Evolutionary conservation across 2,888 invertebrate species (phyloP).

Genomic region (Zygogramma bicolorata): DNA sequence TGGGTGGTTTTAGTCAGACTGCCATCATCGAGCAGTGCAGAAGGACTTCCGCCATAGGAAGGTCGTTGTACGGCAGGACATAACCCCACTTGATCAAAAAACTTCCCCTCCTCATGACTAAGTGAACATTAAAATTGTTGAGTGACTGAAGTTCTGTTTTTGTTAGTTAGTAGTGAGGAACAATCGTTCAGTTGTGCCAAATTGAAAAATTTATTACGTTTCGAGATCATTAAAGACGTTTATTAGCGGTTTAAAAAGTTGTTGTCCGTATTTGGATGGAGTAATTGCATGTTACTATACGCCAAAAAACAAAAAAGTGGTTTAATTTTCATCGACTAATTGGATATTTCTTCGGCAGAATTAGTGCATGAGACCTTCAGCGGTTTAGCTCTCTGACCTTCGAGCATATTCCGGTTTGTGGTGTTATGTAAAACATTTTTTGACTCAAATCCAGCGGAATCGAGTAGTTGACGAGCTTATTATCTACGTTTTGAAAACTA

Average conservation of each 20-base stretch:
- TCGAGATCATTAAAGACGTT: constrained; percentile 34
- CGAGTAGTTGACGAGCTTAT: not conserved
- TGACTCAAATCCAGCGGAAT: not conserved
- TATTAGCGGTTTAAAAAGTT: constrained; percentile 38
- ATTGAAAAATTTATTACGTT: constrained; percentile 37
- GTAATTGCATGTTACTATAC: constrained; percentile 40
- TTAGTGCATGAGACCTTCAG: constrained; percentile 38
- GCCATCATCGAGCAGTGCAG: constrained; percentile 60
- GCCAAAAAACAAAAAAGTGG: constrained; percentile 40
- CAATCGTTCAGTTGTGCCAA: constrained; percentile 34
- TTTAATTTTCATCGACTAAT: constrained; percentile 45
- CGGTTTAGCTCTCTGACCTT: constrained; percentile 48
- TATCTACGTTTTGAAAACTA: not conserved
- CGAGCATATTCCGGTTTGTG: constrained; percentile 49
- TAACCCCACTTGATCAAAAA: constrained; percentile 32
- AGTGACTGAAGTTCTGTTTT: constrained; percentile 31
- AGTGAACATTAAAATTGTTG: constrained; percentile 26
- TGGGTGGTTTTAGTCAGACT: constrained; percentile 65
- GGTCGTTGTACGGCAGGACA: constrained; percentile 51
- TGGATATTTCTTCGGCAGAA: constrained; percentile 46
- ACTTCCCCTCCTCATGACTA: constrained; percentile 21
- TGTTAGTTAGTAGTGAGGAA: constrained; percentile 36
- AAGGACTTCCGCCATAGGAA: constrained; percentile 59
- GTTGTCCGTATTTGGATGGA: constrained; percentile 41
- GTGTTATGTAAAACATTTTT: constrained; percentile 22